phyloP scores from a whole-genome alignment of 1,140 invertebrate genomes.

The Proctacanthus coquilletti region DNA sequence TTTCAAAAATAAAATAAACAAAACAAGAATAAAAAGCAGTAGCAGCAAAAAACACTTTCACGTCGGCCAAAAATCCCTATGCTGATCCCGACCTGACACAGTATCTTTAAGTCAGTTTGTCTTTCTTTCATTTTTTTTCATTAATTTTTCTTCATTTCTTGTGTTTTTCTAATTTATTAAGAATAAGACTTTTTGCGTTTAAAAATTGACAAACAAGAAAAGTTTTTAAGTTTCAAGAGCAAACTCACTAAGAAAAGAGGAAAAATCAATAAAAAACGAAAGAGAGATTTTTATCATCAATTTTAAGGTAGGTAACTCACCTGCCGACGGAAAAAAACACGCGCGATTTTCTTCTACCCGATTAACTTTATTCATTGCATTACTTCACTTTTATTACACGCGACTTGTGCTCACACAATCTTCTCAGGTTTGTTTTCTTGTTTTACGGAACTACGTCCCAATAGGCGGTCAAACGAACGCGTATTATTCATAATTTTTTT shows the following conservation, averaged over 20 bases:
- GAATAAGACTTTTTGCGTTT: neutral
- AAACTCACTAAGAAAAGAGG: slow-evolving; percentile 1
- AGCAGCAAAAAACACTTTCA: slow-evolving; percentile 11
- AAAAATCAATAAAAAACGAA: neutral
- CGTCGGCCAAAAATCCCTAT: slow-evolving; percentile 33
- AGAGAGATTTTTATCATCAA: neutral
- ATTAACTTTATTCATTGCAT: neutral
- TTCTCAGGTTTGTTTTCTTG: no score
- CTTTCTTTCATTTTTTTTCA: slow-evolving; percentile 6
- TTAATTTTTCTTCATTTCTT: slow-evolving; percentile 9
- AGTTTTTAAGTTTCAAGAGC: neutral
- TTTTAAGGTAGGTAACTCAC: slow-evolving; percentile 15
- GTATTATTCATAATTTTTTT: no score
- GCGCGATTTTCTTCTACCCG: neutral
- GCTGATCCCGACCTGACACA: slow-evolving; percentile 24
- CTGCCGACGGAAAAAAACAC: slow-evolving; percentile 21
- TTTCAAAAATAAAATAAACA: neutral
- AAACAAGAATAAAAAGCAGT: neutral
- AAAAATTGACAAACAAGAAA: neutral
- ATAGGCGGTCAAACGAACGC: no score
- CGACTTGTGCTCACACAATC: no score
- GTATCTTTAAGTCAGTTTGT: neutral
- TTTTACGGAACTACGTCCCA: no score
- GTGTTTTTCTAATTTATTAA: neutral
- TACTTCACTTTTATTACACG: neutral